These are phyloP conservation scores for Deilephila elpenor DNA, from an alignment of 2,888 invertebrate genomes.

Conservation along the genomic window DNA sequence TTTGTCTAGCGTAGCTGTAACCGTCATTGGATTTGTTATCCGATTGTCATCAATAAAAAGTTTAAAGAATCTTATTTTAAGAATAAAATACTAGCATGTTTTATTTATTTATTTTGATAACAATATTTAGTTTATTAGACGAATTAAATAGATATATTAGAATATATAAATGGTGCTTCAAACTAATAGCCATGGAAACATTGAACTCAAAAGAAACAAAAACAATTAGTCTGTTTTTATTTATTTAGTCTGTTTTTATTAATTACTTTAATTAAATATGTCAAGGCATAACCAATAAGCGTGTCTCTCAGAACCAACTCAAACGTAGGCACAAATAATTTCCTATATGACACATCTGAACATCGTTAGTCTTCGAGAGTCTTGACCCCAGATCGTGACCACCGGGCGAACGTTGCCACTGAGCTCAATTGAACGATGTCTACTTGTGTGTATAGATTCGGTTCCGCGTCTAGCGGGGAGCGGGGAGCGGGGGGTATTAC, in stretches of 20 bases:
- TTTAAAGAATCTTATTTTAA: no score
- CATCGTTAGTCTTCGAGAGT: slow-evolving; percentile 62
- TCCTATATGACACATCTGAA: slow-evolving; percentile 34
- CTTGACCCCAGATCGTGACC: slow-evolving; percentile 80
- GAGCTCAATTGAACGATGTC: slow-evolving; percentile 68
- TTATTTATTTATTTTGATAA: no score
- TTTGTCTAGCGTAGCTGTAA: neutral
- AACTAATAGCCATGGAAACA: no score
- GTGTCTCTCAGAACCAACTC: neutral
- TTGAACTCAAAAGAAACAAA: no score
- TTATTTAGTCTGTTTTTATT: no score
- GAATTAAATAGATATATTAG: no score
- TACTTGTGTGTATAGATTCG: slow-evolving; percentile 35
- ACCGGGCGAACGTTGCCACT: slow-evolving; percentile 77
- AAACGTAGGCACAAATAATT: neutral
- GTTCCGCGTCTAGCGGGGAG: slow-evolving; percentile 28
- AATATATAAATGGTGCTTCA: no score
- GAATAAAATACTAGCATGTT: no score
- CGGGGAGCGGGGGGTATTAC: slow-evolving; percentile 33
- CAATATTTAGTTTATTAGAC: no score
- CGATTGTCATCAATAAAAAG: neutral
- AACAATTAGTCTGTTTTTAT: neutral
- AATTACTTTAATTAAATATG: neutral
- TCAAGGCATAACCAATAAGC: neutral
- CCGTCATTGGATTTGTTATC: neutral